Evolutionary conservation across 2,888 invertebrate species (phyloP), one percentile per base, ranked within the genome.

Genomic region (Lucinisca nassula): DNA sequence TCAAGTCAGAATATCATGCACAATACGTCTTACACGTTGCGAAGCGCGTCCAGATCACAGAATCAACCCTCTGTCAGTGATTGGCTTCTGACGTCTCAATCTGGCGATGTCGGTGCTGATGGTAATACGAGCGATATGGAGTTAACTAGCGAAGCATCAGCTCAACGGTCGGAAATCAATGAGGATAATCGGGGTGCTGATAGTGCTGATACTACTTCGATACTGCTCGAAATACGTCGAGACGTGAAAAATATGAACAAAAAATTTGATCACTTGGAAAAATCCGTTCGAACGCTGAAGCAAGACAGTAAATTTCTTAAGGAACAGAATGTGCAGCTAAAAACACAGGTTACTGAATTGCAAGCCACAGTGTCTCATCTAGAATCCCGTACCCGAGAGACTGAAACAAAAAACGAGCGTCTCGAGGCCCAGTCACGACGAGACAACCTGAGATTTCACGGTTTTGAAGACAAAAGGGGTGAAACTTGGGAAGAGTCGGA

Each of bases 401-500:
- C 37, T 24, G 73, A 73, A 73, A 8, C 1, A n/a, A 73, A 73
- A 40, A 73, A 73, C 21, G 40, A 73, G 24, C 37, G 40, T 8
- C 12, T 73, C 12, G 73, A 73, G 40, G 40, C 73, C 4, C 73
- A 73, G n/a, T 73, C 73, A 12, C 10, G 73, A 37, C 10, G 73
- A 12, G 38, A 73, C 14, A 73, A 73, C 38, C 21, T 73, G 12
- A 73, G n/a, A 40, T 73, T 73, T 40, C 40, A 73, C 38, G 73
- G 73, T 1, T n/a, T 73, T 40, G 73, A 73, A 8, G 73, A 73
- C 24, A 73, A 73, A 6, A 73, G 73, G 73, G 37, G 73, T 37
- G 73, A 73, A 73, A 73, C 73, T 6, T 73, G 73, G 73, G 73
- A 73, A n/a, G 73, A 73, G 21, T 40, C 38, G 1, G 73, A 73